These are phyloP conservation scores for Rhinoraja longicauda DNA, from an alignment of 2,797 vertebrate genomes.

Conservation along the genomic window DNA sequence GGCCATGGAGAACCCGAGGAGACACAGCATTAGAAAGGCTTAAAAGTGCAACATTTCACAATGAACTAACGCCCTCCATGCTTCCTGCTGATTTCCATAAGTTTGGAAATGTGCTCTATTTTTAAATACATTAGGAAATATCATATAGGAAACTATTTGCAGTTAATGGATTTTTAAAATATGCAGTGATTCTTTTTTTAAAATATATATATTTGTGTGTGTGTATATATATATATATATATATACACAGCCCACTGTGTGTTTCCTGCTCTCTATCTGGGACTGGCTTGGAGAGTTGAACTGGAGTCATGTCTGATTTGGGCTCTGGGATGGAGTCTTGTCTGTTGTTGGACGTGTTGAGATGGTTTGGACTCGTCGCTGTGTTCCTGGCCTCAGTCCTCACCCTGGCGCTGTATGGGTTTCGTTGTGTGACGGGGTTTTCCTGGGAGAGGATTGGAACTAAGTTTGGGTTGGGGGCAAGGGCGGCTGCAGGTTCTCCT, in stretches of 20 bases:
- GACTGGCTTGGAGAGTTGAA: not conserved
- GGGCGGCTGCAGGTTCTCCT: not conserved
- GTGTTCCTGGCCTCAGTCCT: conserved; percentile 78
- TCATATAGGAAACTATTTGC: not conserved
- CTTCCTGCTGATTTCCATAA: not conserved
- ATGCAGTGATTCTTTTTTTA: not conserved
- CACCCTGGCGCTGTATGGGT: conserved; percentile 72
- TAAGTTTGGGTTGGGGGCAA: conserved; percentile 37
- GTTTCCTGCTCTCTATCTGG: not conserved
- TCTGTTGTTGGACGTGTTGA: conserved; percentile 62
- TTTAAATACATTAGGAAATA: not conserved
- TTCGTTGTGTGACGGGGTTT: conserved; percentile 65
- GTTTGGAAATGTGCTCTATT: not conserved
- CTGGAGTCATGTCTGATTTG: conserved; percentile 59
- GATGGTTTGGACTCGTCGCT: conserved; percentile 75
- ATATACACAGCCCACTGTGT: not conserved
- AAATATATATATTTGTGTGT: not conserved
- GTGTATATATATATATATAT: not conserved
- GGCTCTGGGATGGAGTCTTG: conserved; percentile 44
- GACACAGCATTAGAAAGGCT: not conserved
- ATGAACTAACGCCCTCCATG: not conserved
- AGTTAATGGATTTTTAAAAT: not conserved
- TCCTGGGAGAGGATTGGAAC: not conserved
- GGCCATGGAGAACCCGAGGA: not conserved
- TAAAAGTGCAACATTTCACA: not conserved